Base-by-base conservation (phyloP, 2,797 vertebrate species). In the Diglossa cyanea region DNA sequence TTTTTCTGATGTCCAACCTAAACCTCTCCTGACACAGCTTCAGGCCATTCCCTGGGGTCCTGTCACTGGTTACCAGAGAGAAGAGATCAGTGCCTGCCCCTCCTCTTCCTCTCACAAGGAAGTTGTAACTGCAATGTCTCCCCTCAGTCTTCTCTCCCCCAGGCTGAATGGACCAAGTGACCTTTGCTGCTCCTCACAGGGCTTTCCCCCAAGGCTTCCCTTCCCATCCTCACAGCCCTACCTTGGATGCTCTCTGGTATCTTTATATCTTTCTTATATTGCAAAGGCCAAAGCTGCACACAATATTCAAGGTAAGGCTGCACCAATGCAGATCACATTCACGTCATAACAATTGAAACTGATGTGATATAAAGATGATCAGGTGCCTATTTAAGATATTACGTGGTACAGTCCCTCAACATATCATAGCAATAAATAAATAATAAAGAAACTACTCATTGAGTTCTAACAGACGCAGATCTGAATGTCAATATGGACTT, bases 151-250 rank as follows among this genome's bases (percentile, higher is more conserved):
- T 39, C 26, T 30, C n/a, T 9, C 53, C 48, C 40, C 18, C n/a
- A 45, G 23, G 45, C n/a, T 75, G 28, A 75, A 11, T 12, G 51
- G 23, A 37, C 10, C n/a, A 67, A 58, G 23, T 28, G 23, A 19
- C 8, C 37, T 17, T 23, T 23, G 37, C 14, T 1, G 1, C 12
- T 58, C 26, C 37, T 51, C 28, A 19, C 5, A 44, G 1, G 0
- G 8, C 9, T 74, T 84, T 7, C 3, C 10, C 10, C 28, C 53
- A 58, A 37, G 37, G n/a, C 20, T 45, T 45, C 28, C 45, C 28
- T 51, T 67, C 48, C 48, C 21, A 51, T 60, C n/a, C 53, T 37
- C 45, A 28, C 9, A 10, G 37, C 18, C n/a, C 28, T 23, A 7
- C n/a, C 35, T 85, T 23, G 19, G 23, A 67, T 23, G 8, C n/a